Conservation (phyloP, 2,888 invertebrate species). For the Watsonalla binaria region DNA sequence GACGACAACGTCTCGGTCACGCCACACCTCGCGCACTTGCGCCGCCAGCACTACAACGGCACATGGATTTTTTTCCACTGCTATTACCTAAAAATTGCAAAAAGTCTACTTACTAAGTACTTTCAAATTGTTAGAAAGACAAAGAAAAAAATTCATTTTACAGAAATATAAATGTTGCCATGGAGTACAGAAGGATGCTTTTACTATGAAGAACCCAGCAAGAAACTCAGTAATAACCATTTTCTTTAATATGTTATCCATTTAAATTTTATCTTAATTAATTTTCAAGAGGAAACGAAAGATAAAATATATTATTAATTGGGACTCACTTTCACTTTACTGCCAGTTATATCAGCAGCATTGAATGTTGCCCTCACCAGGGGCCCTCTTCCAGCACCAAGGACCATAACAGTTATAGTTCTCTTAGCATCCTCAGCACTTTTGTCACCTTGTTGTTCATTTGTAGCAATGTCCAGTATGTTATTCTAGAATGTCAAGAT, state of each 20-base stretch:
- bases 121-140: too few species aligned
- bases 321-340: conserved; percentile 82
- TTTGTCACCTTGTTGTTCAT: conserved; percentile 1
- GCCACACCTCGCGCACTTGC: conserved; percentile 88
- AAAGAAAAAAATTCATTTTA: too few species aligned
- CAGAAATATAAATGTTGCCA: too few species aligned
- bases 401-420: conserved; percentile 86
- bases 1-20: conserved; percentile 84
- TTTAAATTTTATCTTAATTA: too few species aligned
- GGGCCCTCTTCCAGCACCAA: conserved; percentile 97
- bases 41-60: conserved; percentile 91
- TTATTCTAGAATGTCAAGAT: not conserved
- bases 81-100: conserved; percentile 81
- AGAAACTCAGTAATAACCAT: too few species aligned
- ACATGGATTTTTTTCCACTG: conserved; percentile 98
- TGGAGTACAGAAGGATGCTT: too few species aligned
- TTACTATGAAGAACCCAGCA: too few species aligned
- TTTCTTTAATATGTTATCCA: too few species aligned
- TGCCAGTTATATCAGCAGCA: conserved; percentile 86
- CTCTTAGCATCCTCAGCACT: conserved; percentile 1
- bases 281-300: not conserved
- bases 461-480: conserved; percentile 2
- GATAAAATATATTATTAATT: too few species aligned
- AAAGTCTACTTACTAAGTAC: too few species aligned
- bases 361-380: conserved; percentile 92